Conservation (phyloP, 2,888 invertebrate species). For the Caenorhabditis becei region DNA sequence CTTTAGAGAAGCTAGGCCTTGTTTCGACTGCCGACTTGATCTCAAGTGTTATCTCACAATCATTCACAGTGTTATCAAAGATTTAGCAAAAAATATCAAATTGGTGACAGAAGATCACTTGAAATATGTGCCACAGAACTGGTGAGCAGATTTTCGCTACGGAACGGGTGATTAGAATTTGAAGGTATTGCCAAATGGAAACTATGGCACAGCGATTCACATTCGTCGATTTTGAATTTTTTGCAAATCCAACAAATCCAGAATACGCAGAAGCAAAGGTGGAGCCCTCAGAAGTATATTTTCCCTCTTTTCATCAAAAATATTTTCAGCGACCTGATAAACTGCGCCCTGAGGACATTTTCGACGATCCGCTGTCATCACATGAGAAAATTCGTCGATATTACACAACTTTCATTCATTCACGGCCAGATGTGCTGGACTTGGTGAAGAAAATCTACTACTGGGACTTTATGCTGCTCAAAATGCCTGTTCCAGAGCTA, state of each 20-base stretch:
- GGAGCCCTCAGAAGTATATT: not conserved
- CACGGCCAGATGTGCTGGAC: conserved; percentile 32
- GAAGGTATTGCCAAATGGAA: conserved; percentile 41
- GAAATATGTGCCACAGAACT: conserved; percentile 46
- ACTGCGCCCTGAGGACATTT: conserved; percentile 18
- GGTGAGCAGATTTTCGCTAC: not conserved
- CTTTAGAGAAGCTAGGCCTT: conserved; percentile 41
- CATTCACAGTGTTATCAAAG: conserved; percentile 15
- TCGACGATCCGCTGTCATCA: conserved; percentile 28
- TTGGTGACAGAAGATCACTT: conserved; percentile 31
- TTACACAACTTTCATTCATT: conserved; percentile 23
- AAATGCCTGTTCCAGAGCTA: conserved; percentile 42
- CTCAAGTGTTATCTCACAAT: conserved; percentile 35
- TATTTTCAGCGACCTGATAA: conserved; percentile 37
- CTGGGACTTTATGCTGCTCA: conserved; percentile 44
- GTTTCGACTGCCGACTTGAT: conserved; percentile 40
- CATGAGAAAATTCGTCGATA: conserved; percentile 33
- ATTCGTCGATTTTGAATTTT: conserved; percentile 30
- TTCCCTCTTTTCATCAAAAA: too few relatives aligned
- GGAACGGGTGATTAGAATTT: not conserved
- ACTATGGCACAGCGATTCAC: conserved; percentile 22
- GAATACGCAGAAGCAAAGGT: conserved; percentile 38
- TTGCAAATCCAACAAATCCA: conserved; percentile 34
- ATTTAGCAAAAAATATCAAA: conserved; percentile 3
- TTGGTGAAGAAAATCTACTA: conserved; percentile 43